Evolutionary conservation across 2,888 invertebrate species (phyloP).

Genomic region (Minunthozetes semirufus): DNA sequence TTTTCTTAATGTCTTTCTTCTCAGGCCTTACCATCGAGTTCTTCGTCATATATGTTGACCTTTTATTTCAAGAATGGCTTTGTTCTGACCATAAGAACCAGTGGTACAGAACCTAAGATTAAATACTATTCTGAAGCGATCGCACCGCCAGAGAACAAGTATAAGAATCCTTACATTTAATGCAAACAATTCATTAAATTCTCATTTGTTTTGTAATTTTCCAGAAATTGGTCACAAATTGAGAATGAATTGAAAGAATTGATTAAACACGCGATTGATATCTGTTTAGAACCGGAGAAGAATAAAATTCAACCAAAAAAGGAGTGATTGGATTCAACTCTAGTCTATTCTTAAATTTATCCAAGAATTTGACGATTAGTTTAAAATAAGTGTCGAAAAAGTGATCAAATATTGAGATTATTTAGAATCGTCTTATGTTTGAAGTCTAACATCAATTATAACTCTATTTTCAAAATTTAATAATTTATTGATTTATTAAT

Average conservation of each 20-base stretch:
- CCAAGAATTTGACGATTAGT: background rate
- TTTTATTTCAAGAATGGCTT: slow-evolving; percentile 81
- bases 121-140: slow-evolving; percentile 95
- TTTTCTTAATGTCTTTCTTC: background rate
- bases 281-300: slow-evolving; percentile 68
- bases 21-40: slow-evolving; percentile 52
- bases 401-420: too few species aligned
- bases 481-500: too few species aligned
- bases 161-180: slow-evolving; percentile 45
- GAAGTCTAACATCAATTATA: too few species aligned
- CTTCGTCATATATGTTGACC: slow-evolving; percentile 78
- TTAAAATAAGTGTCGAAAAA: too few species aligned
- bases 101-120: slow-evolving; percentile 98
- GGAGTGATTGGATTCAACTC: background rate
- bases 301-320: slow-evolving; percentile 35
- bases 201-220: background rate
- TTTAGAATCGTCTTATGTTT: too few species aligned
- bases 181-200: slow-evolving; percentile 39
- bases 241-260: slow-evolving; percentile 61
- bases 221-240: slow-evolving; percentile 62
- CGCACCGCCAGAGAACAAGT: slow-evolving; percentile 60
- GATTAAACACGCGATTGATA: slow-evolving; percentile 67
- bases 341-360: background rate
- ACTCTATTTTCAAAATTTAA: too few species aligned
- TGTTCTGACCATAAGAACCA: slow-evolving; percentile 80